phyloP scores from a whole-genome alignment of 2,888 invertebrate genomes.

The Isoperla grammatica region DNA sequence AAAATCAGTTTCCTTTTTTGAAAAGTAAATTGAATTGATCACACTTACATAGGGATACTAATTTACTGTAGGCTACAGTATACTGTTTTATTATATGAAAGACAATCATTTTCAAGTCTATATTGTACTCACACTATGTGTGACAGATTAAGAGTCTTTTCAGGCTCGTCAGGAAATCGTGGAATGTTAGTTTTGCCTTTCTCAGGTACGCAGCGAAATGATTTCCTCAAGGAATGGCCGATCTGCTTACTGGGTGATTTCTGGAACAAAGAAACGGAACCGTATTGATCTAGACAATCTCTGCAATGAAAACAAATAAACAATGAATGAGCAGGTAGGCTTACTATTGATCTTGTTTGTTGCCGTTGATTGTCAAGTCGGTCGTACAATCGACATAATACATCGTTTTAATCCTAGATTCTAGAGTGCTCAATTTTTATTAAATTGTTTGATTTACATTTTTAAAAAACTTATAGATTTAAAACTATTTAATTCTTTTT shows the following conservation, averaged over 20 bases:
- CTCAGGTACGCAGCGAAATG: slow-evolving; percentile 94
- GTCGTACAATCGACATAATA: neutral
- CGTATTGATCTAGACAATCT: slow-evolving; percentile 5
- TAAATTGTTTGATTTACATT: too few relatives aligned
- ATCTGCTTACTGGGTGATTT: slow-evolving; percentile 97
- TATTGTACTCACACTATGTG: slow-evolving; percentile 81
- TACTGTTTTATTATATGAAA: too few relatives aligned
- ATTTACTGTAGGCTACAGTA: too few relatives aligned
- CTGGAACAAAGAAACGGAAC: slow-evolving; percentile 44
- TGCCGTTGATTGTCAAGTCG: neutral
- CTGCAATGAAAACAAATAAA: slow-evolving; percentile 5
- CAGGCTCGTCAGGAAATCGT: slow-evolving; percentile 88
- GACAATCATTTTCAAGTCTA: too few relatives aligned
- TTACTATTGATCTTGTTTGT: neutral
- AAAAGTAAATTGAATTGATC: too few relatives aligned
- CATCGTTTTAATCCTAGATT: too few relatives aligned
- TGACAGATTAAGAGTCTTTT: slow-evolving; percentile 89
- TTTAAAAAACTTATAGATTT: too few relatives aligned
- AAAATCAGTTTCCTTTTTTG: too few relatives aligned
- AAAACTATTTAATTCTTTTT: too few relatives aligned
- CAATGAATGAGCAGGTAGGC: too few relatives aligned
- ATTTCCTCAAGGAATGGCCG: slow-evolving; percentile 92
- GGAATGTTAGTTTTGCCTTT: slow-evolving; percentile 75
- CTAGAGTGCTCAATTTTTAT: too few relatives aligned
- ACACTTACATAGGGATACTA: too few relatives aligned